Base-by-base conservation (phyloP, 2,797 vertebrate genomes). In the Acipenser ruthenus region DNA sequence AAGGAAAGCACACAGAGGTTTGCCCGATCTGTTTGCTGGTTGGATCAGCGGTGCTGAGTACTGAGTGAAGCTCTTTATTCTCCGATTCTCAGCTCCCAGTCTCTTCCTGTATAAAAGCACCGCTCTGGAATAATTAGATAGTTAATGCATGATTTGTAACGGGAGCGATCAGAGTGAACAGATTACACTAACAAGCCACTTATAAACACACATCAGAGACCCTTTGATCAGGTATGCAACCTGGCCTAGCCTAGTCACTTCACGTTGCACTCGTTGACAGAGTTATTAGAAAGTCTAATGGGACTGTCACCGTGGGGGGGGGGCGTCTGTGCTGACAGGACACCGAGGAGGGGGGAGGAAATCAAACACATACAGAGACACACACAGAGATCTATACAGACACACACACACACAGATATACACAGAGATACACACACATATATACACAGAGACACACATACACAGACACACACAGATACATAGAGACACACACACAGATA, bases 151-250 rank as follows among this genome's bases (percentile, higher is more conserved):
- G 83, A 81, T 74, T 74, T 79, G 74, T 84, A 81, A 83, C 82
- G 81, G 64, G 68, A 81, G 85, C 85, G 84, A 82, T 85, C 83
- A 83, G 85, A 88, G 83, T 71, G 83, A 82, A 81, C 82, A 89
- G 88, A 90, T 91, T 88, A 89, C 83, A 84, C 80, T 74, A 64
- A 78, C 72, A 75, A 74, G 83, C 82, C 80, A 73, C 79, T 83
- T 77, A 80, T 2, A 37, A 79, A 81, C 81, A 85, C 85, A 80
- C 86, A 84, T 86, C 84, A 86, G 79, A 78, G 76, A 67, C n/a
- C 78, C 88, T 91, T 91, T 91, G 88, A 91, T 91, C 89, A 90
- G 77, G 77, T 62, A 78, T 75, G 79, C 83, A 84, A 86, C 87
- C 81, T 84, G 87, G 83, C 81, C 83, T 73, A 76, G 73, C 79